Conservation (phyloP, 2,888 invertebrate genomes). For the Drosophila emarginata region DNA sequence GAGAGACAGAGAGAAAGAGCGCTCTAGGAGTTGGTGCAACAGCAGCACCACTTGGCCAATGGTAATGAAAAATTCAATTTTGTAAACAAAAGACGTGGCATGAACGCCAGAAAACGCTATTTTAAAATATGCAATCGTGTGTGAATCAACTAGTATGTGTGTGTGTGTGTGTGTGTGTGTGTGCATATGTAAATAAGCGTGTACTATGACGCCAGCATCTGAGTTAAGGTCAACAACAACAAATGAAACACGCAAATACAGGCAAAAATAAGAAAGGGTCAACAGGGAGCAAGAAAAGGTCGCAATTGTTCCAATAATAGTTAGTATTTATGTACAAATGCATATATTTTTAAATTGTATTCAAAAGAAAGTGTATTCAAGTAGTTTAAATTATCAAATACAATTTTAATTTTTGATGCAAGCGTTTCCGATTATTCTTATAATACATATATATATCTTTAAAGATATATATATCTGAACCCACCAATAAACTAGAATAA, state of each 20-base stretch:
- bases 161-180: not conserved
- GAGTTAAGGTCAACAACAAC: not conserved
- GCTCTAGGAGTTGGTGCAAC: not conserved
- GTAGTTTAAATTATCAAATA: no score
- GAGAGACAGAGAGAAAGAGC: not conserved
- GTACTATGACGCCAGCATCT: not conserved
- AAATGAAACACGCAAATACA: not conserved
- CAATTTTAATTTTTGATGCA: no score
- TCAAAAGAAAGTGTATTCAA: no score
- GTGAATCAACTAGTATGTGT: not conserved
- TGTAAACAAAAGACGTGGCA: conserved; percentile 44
- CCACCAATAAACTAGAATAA: no score
- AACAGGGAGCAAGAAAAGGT: not conserved
- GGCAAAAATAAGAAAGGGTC: not conserved
- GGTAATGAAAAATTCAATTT: conserved; percentile 48
- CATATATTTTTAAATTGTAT: no score
- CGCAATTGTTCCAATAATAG: not conserved
- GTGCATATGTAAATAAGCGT: not conserved
- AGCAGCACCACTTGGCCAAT: conserved; percentile 16
- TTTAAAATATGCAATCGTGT: conserved; percentile 27
- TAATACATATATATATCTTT: no score
- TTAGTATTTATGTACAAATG: not conserved
- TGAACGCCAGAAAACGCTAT: conserved; percentile 27
- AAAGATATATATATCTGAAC: no score
- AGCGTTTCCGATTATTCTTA: no score